Evolutionary conservation across 2,888 invertebrate species (phyloP), one percentile per base, ranked within the genome.

Genomic region (Ennomos erosarius): DNA sequence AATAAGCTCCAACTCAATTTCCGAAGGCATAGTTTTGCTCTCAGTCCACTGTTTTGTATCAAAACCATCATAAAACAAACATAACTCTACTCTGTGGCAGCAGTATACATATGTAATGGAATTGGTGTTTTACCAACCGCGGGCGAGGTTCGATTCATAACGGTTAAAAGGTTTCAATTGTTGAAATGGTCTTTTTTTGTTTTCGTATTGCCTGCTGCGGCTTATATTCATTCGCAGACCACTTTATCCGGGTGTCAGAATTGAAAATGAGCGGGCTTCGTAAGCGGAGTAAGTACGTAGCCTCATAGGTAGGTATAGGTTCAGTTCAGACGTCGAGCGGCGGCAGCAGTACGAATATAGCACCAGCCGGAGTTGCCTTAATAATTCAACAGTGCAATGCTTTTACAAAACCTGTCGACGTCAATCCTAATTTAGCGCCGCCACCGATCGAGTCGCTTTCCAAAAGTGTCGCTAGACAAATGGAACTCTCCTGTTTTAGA

Each of bases 361-460:
- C 80, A 77, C 82, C 84, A 85, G 82, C 77, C 88, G 70, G 87
- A 87, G 87, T 80, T 81, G 82, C 85, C 88, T 91, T 90, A 90
- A 92, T 91, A 91, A 92, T 92, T 92, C 90, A 92, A 90, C 91
- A 90, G 84, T 89, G 91, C 91, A 91, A 92, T 92, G 91, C 91
- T 92, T 91, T 92, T 91, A 92, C 91, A 91, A 90, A 91, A 89
- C 88, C 89, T 92, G 91, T 92, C 90, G 81, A 68, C 90, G 91
- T 91, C 91, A 91, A 88, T 92, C 89, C 86, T 92, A 88, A 92
- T 92, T 91, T 92, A 81, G 85, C 81, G 68, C 71, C 79, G 68
- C 71, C 79, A 75, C 77, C 89, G 86, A 90, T 91, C 88, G 89
- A 82, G 81, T 79, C 89, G 87, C 87, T 88, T 86, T 84, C 77